A percentile compares a stretch with the other conserved stretches of the same genome.
Evolutionary conservation across 2,888 invertebrate genomes (phyloP).

Genomic region (Coleophora deauratella): DNA sequence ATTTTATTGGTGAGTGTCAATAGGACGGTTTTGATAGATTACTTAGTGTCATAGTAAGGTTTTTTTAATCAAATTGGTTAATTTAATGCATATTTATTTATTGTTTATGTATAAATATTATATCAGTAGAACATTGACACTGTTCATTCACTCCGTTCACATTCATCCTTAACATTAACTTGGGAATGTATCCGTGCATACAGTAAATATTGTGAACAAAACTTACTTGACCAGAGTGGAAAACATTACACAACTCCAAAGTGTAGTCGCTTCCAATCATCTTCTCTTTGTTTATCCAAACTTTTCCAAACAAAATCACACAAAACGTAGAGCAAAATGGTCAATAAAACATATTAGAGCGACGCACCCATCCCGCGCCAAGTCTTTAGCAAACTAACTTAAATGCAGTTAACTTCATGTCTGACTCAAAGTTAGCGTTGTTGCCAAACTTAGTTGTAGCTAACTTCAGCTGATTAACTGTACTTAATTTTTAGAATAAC

Average conservation of each 20-base stretch:
- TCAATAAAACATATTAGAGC: constrained; percentile 23
- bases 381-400: constrained; percentile 37
- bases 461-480: constrained; percentile 41
- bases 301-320: constrained; percentile 14
- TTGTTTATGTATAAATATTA: no score
- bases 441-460: constrained; percentile 44
- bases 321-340: constrained; percentile 21
- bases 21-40: no score
- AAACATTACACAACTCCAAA: constrained; percentile 90
- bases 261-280: constrained; percentile 90
- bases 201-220: neutral
- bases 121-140: no score
- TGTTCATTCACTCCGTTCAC: no score
- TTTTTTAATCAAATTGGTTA: no score
- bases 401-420: constrained; percentile 46
- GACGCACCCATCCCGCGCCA: constrained; percentile 32
- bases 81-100: no score
- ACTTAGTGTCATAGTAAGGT: no score
- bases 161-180: no score
- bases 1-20: no score
- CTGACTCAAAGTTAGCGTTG: constrained; percentile 34
- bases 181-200: no score
- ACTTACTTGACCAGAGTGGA: constrained; percentile 89
- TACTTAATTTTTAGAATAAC: constrained; percentile 29
- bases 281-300: constrained; percentile 27